These are phyloP conservation scores for Rhinatrema bivittatum DNA, from an alignment of 2,797 vertebrate species.

Conservation along the genomic window DNA sequence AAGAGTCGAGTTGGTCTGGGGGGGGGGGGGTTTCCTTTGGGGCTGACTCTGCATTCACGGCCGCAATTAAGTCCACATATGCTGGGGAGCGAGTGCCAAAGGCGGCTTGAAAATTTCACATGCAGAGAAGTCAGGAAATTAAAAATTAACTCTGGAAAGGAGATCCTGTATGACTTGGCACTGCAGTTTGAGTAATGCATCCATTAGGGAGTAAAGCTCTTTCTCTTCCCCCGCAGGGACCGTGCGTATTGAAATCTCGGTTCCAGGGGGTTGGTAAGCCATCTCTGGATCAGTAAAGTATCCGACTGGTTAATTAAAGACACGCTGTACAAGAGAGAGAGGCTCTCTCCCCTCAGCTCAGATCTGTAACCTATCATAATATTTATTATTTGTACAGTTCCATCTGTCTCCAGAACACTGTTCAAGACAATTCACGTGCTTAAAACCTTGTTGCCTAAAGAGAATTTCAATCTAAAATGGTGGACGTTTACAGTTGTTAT, in stretches of 20 bases:
- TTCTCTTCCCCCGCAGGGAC: slow-evolving; percentile 4
- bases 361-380: too few relatives aligned
- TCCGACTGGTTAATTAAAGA: not conserved
- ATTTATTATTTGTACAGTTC: too few relatives aligned
- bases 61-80: slow-evolving; percentile 30
- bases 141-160: slow-evolving; percentile 58
- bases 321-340: too few relatives aligned
- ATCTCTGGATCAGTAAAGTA: not conserved
- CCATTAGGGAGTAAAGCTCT: slow-evolving; percentile 26
- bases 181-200: slow-evolving; percentile 26
- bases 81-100: slow-evolving; percentile 28
- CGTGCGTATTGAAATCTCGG: not conserved
- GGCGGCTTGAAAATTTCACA: slow-evolving; percentile 33
- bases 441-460: too few relatives aligned
- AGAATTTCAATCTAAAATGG: too few relatives aligned
- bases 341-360: too few relatives aligned
- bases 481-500: too few relatives aligned
- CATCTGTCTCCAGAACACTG: too few relatives aligned
- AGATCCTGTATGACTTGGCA: slow-evolving; percentile 36
- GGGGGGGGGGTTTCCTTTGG: slow-evolving; percentile 40
- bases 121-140: slow-evolving; percentile 51
- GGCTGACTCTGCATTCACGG: slow-evolving; percentile 36
- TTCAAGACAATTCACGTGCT: too few relatives aligned
- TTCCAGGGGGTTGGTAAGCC: not conserved
- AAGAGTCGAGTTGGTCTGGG: slow-evolving; percentile 23